Evolutionary conservation across 2,797 vertebrate genomes (phyloP), one percentile per base, ranked within the genome.

Genomic region (Parotocinclus haroldoi): DNA sequence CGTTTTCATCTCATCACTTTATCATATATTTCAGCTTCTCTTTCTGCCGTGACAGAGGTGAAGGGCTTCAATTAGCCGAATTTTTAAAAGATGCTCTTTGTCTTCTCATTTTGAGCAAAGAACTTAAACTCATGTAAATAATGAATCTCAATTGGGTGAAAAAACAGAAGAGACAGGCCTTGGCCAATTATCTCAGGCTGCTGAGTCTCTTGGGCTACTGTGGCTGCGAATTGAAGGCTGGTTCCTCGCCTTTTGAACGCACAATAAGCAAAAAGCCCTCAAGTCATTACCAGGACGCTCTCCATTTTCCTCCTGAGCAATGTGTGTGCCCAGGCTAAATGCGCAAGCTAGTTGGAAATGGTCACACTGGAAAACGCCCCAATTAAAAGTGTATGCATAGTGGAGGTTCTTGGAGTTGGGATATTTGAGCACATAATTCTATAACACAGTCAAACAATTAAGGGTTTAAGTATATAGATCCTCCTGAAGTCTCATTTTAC

Each of bases 61-160:
- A 68, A 72, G 65, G 70, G 69, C 77, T 76, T 79, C 68, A 78
- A 78, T 79, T 75, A 78, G 69, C 74, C n/a, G 48, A 69, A 27
- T 53, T 76, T 60, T 73, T 76, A 68, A 80, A 78, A 80, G 71
- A 80, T 74, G 71, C 60, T 74, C 57, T 68, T 72, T 60, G 71
- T 74, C 69, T 72, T 76, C 57, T 58, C 66, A 62, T 77, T 78
- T 71, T 66, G 55, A 69, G 71, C 73, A 78, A 82, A 76, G 71
- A 73, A 70, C 69, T 72, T 78, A 72, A 74, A 75, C 75, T 75
- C 74, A 66, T 76, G 73, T 69, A 76, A 78, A 78, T 80, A 76
- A 77, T 69, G 79, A 78, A 71, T 77, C 76, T 78, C 78, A 78
- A 79, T 82, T 78, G 75, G 56, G 40, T n/a, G 48, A 57, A 63